These are phyloP conservation scores for Pomacea maculata DNA, from an alignment of 1,140 invertebrate genomes.

Conservation along the genomic window DNA sequence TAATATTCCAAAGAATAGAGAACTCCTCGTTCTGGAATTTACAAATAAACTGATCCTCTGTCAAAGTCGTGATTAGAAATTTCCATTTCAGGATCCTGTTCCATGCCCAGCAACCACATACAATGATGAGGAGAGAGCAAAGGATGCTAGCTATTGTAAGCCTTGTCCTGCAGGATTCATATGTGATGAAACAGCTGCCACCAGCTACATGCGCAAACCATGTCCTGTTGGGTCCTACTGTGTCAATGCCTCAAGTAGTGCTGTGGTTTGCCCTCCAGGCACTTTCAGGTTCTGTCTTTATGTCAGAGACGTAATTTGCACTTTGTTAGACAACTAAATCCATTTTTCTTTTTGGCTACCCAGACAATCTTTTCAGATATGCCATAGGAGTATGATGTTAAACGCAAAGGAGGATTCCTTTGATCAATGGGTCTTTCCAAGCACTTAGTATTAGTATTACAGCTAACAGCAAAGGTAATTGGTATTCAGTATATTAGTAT, in stretches of 20 bases:
- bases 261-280: constrained; percentile 53
- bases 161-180: constrained; percentile 57
- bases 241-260: constrained; percentile 44
- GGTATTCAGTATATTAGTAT: background rate
- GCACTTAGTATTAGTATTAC: background rate
- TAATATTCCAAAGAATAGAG: background rate
- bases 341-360: background rate
- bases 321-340: background rate
- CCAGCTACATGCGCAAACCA: constrained; percentile 50
- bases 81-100: constrained; percentile 23
- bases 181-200: constrained; percentile 52
- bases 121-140: constrained; percentile 50
- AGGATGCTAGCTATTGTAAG: constrained; percentile 48
- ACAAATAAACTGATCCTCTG: background rate
- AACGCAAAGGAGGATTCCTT: no score
- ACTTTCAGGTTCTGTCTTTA: constrained; percentile 53
- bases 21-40: background rate
- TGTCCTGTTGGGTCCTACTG: constrained; percentile 59
- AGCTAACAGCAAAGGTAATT: background rate
- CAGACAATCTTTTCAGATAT: no score
- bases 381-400: no score
- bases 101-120: constrained; percentile 53
- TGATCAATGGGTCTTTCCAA: no score
- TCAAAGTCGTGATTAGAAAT: no score
- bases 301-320: background rate